phyloP scores from a whole-genome alignment of 2,888 invertebrate species.

The Caenorhabditis parvicauda region DNA sequence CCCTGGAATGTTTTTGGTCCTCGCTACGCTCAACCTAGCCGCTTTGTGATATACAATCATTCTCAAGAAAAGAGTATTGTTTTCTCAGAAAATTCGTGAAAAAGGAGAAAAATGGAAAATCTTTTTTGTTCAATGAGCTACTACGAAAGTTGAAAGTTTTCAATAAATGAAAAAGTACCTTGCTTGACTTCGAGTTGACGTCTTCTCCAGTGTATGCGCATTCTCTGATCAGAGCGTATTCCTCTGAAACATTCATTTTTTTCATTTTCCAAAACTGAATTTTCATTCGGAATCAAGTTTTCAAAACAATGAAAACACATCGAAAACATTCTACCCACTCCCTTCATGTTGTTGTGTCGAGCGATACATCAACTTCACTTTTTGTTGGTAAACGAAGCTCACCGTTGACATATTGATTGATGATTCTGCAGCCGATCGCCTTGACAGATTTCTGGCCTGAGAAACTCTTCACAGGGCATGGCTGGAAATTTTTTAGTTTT shows the following conservation, averaged over 20 bases:
- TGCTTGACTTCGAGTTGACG: conserved; percentile 31
- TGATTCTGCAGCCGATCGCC: conserved; percentile 35
- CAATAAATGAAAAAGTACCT: conserved; percentile 17
- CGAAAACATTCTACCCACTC: no score
- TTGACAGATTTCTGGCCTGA: conserved; percentile 23
- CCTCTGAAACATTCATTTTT: conserved; percentile 25
- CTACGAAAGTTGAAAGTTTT: neutral
- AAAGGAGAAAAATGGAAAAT: neutral
- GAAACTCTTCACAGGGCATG: conserved; percentile 33
- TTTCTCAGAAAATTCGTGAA: neutral
- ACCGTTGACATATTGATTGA: conserved; percentile 31
- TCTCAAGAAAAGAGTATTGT: conserved; percentile 1
- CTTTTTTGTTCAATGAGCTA: neutral
- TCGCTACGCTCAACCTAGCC: neutral
- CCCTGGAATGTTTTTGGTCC: conserved; percentile 22
- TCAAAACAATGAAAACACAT: no score
- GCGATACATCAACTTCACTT: conserved; percentile 10
- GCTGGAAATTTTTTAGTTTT: conserved; percentile 10
- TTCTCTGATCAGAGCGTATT: conserved; percentile 37
- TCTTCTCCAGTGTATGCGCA: conserved; percentile 48
- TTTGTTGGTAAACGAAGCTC: conserved; percentile 4
- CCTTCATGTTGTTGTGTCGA: no score
- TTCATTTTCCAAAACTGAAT: neutral
- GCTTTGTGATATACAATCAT: neutral
- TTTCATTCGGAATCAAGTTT: no score